Conservation (phyloP, 1,140 invertebrate genomes). For the Amyelois transitella region DNA sequence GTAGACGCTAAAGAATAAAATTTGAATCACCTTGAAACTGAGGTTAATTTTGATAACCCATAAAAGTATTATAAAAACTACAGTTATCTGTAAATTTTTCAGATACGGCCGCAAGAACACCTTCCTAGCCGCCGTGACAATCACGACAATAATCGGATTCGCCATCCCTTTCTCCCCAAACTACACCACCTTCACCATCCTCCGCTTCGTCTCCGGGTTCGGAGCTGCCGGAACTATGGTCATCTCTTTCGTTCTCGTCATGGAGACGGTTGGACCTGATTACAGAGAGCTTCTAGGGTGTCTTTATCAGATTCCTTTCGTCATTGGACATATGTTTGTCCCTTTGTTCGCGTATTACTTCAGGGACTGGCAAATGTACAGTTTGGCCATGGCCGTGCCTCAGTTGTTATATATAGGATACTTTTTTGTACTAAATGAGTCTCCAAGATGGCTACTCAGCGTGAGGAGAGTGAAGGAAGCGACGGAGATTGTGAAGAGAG, state of each 20-base stretch:
- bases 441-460: conserved; percentile 75
- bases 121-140: conserved; percentile 72
- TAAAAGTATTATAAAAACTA: no score
- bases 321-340: conserved; percentile 75
- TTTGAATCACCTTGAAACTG: no score
- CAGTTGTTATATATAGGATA: conserved; percentile 71
- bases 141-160: conserved; percentile 76
- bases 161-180: conserved; percentile 75
- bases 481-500: conserved; percentile 62
- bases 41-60: no score
- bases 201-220: conserved; percentile 76
- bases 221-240: conserved; percentile 78
- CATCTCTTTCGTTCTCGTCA: conserved; percentile 75
- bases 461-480: conserved; percentile 70
- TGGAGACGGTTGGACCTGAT: conserved; percentile 61
- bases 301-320: conserved; percentile 71
- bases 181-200: conserved; percentile 76
- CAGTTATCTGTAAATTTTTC: conserved; percentile 28
- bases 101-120: conserved; percentile 78
- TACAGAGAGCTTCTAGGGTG: conserved; percentile 62
- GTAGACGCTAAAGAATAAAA: no score
- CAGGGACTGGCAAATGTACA: conserved; percentile 75
- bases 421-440: conserved; percentile 71
- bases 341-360: conserved; percentile 76
- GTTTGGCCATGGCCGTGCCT: conserved; percentile 73